Evolutionary conservation across 2,113 vertebrate genomes (phyloP).

Genomic region (Xenopus laevis): DNA sequence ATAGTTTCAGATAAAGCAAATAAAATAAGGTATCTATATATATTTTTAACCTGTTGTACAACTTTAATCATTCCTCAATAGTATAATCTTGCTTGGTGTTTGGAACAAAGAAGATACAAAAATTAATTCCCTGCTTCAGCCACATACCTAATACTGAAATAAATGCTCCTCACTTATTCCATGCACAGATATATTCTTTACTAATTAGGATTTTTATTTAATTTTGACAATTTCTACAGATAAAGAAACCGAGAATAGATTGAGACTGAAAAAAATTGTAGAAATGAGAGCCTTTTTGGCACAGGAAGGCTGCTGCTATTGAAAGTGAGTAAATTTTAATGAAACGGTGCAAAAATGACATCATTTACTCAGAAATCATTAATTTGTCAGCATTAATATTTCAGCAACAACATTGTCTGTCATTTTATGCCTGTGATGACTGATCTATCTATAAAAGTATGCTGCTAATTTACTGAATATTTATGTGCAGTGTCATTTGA

Average conservation of each 20-base stretch:
- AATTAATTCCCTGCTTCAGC: neutral
- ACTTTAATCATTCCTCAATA: too few relatives aligned
- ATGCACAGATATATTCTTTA: too few relatives aligned
- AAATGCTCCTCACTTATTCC: too few relatives aligned
- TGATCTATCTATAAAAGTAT: conserved; percentile 97
- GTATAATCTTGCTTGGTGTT: neutral
- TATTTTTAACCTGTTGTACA: too few relatives aligned
- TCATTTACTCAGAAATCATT: conserved; percentile 99
- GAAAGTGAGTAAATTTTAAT: conserved; percentile 98
- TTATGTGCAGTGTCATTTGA: conserved; percentile 97
- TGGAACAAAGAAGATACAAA: neutral
- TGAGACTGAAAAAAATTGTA: neutral
- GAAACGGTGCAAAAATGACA: conserved; percentile 96
- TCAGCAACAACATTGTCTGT: conserved; percentile 93
- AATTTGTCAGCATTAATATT: conserved; percentile 99
- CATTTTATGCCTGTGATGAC: conserved; percentile 95
- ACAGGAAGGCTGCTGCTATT: conserved; percentile 77
- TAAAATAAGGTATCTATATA: too few relatives aligned
- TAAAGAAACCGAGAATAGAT: neutral
- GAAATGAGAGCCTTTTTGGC: conserved; percentile 55
- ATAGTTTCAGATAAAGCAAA: too few relatives aligned
- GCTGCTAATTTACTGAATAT: conserved; percentile 99
- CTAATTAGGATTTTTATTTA: neutral
- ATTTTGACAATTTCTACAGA: too few relatives aligned
- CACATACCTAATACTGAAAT: too few relatives aligned